These are phyloP conservation scores for Isurus oxyrinchus DNA, from an alignment of 2,113 vertebrate species.

Conservation along the genomic window DNA sequence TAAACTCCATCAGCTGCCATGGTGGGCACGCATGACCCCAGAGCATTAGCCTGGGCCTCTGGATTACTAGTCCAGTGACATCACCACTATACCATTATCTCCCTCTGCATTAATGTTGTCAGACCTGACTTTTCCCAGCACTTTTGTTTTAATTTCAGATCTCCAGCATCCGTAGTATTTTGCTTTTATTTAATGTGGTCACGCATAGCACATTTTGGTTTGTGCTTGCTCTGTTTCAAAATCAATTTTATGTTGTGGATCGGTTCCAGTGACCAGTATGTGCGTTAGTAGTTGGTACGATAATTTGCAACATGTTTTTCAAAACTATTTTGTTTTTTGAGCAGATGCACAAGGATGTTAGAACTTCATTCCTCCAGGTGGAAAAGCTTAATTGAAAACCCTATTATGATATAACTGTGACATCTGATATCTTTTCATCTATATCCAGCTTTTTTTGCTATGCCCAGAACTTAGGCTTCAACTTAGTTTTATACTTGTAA, in stretches of 20 bases:
- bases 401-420: too few relatives aligned
- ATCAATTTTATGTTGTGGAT: neutral
- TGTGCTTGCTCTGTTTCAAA: neutral
- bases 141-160: neutral
- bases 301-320: neutral
- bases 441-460: too few relatives aligned
- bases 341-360: neutral
- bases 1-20: too few relatives aligned
- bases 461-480: too few relatives aligned
- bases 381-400: neutral
- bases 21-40: too few relatives aligned
- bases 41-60: too few relatives aligned
- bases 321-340: neutral
- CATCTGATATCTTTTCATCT: too few relatives aligned
- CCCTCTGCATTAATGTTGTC: too few relatives aligned
- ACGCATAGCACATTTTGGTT: neutral
- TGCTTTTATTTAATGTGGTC: neutral
- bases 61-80: too few relatives aligned
- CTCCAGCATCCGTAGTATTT: too few relatives aligned
- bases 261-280: neutral
- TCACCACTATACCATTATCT: too few relatives aligned
- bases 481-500: too few relatives aligned
- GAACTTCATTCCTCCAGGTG: neutral
- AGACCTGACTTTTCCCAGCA: neutral
- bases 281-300: neutral